phyloP scores from a whole-genome alignment of 2,113 vertebrate species.

The Columba janthina region DNA sequence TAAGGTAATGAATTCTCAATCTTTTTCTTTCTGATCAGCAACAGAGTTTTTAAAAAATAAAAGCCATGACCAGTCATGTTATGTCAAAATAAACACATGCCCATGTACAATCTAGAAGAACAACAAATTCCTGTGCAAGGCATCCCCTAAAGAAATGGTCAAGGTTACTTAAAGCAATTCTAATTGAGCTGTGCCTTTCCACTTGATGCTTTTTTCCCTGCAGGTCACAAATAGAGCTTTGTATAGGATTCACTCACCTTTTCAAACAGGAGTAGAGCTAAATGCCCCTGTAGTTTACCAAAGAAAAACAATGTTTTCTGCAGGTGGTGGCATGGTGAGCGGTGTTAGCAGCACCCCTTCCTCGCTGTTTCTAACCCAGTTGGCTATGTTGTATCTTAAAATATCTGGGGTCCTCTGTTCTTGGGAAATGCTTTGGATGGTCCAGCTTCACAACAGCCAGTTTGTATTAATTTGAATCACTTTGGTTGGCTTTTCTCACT shows the following conservation, averaged over 20 bases:
- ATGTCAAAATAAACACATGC: neutral
- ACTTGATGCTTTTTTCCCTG: neutral
- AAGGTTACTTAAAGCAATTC: neutral
- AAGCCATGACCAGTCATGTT: neutral
- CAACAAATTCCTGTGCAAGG: neutral
- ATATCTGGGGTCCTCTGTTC: neutral
- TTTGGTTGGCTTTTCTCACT: constrained; percentile 41
- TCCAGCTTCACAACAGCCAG: neutral
- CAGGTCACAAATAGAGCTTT: neutral
- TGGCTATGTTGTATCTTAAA: neutral
- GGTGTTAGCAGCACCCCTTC: neutral
- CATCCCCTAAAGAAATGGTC: neutral
- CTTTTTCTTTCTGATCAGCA: neutral
- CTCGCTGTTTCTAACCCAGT: neutral
- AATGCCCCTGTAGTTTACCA: neutral
- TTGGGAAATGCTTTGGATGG: neutral
- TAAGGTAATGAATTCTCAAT: neutral
- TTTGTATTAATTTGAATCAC: neutral
- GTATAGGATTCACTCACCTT: neutral
- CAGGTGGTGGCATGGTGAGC: neutral
- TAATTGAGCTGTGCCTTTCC: neutral
- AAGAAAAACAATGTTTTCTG: neutral
- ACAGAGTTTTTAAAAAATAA: neutral
- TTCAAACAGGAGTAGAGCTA: neutral
- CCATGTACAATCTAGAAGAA: neutral